phyloP scores from a whole-genome alignment of 2,888 invertebrate genomes.

The Anthophora plumipes region DNA sequence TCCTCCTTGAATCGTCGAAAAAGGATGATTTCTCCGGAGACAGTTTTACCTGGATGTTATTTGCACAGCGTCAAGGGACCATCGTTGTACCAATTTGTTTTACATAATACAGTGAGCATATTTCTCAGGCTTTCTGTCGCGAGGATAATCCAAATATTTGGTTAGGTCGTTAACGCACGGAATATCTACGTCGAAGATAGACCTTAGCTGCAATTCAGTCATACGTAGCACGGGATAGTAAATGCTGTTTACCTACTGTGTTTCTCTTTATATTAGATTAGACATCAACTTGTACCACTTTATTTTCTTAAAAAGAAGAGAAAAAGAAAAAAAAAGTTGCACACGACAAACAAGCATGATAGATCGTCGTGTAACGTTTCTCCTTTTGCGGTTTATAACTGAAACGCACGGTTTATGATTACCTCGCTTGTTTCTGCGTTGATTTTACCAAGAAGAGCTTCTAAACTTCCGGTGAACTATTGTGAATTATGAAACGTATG shows the following conservation, averaged over 20 bases:
- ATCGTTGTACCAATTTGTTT: background rate
- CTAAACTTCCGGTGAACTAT: too few relatives aligned
- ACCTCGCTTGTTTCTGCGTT: too few relatives aligned
- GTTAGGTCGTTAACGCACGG: slow-evolving; percentile 13
- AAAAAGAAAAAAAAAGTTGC: background rate
- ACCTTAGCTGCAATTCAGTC: too few relatives aligned
- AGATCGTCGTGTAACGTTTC: too few relatives aligned
- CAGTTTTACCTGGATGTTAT: background rate
- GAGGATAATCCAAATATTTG: slow-evolving; percentile 19
- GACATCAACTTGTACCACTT: background rate
- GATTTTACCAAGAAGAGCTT: too few relatives aligned
- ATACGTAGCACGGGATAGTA: too few relatives aligned
- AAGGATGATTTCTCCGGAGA: background rate
- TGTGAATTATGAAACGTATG: too few relatives aligned
- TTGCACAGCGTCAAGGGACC: background rate
- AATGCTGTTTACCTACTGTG: background rate
- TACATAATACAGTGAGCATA: background rate
- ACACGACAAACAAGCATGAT: background rate
- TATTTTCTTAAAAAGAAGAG: background rate
- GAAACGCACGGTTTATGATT: background rate
- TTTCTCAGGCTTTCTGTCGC: background rate
- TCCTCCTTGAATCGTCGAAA: background rate
- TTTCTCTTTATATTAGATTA: background rate
- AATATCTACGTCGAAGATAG: background rate
- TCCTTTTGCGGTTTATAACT: background rate